Conservation (phyloP, 2,888 invertebrate genomes). For the Cotesia congregata region DNA sequence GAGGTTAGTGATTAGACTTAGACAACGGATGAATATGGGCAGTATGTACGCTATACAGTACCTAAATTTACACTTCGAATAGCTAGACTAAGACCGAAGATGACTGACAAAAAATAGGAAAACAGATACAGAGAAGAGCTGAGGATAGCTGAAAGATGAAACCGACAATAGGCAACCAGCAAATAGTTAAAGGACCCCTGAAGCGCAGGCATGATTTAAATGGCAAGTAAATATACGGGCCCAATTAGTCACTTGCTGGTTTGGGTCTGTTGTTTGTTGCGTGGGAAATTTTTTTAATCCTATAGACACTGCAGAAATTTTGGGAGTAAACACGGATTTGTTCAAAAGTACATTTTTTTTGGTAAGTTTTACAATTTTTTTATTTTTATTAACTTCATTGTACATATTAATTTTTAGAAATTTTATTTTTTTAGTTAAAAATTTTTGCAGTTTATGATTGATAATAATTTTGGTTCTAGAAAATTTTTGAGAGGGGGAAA, state of each 20-base stretch:
- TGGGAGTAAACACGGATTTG: not conserved
- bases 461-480: too few relatives aligned
- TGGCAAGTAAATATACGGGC: slow-evolving; percentile 56
- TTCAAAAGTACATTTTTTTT: too few relatives aligned
- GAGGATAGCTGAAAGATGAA: slow-evolving; percentile 18
- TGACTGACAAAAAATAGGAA: slow-evolving; percentile 10
- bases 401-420: too few relatives aligned
- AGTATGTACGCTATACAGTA: too few relatives aligned
- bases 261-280: slow-evolving; percentile 43
- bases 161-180: slow-evolving; percentile 54
- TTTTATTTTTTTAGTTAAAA: too few relatives aligned
- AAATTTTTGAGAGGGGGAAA: too few relatives aligned
- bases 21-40: too few relatives aligned
- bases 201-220: slow-evolving; percentile 49
- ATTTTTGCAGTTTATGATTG: too few relatives aligned
- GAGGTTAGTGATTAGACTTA: not conserved
- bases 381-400: too few relatives aligned
- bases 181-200: slow-evolving; percentile 46
- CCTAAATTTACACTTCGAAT: too few relatives aligned
- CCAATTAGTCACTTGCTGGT: slow-evolving; percentile 61
- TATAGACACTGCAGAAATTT: not conserved
- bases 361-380: too few relatives aligned
- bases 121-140: slow-evolving; percentile 21
- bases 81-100: not conserved
- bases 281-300: slow-evolving; percentile 12